Base-by-base conservation (phyloP, 1,140 invertebrate genomes). In the Octopus bimaculoides region DNA sequence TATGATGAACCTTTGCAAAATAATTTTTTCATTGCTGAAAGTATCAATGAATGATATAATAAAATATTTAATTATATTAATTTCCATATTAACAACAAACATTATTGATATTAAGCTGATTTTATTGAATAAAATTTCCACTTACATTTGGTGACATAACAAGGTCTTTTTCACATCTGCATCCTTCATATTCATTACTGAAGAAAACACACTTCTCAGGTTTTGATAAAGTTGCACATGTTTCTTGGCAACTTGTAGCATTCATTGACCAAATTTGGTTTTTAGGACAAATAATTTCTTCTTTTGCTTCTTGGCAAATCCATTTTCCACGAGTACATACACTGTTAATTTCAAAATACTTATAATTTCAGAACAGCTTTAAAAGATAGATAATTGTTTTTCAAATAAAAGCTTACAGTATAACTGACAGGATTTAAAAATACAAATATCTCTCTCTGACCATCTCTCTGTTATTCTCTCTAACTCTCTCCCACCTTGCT, bases 91-190 rank as follows among this genome's bases (percentile, higher is more conserved):
- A 41, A 41, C 26, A 41, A 41, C 3, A 41, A 41, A 41, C 3
- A 41, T 41, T 41, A 41, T 41, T 41, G 26, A 41, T 41, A 41
- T 41, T 41, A 41, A 41, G 26, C 26, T 41, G 26, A 41, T 61
- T 9, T 61, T 61, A 61, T 61, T 3, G 26, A 14, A 14, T 71
- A 71, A 14, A 71, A 71, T n/a, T 41, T 0, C 5, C 14, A 17
- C 74, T 75, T 75, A 75, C 74, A 75, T 75, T 53, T 52, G 74
- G 74, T 41, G 74, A 75, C 52, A 75, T 5, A 52, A 52, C 52
- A 52, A 75, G 26, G 17, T 41, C 52, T 5, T 75, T 41, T 75
- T n/a, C 20, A 41, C 74, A 75, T 52, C 74, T 53, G 52, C 74
- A 75, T 4, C 74, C 74, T 17, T 75, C 74, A 75, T 75, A 75